A percentile compares a stretch with the other conserved stretches of the same genome.
phyloP scores from a whole-genome alignment of 2,113 vertebrate genomes.

The Platichthys stellatus region DNA sequence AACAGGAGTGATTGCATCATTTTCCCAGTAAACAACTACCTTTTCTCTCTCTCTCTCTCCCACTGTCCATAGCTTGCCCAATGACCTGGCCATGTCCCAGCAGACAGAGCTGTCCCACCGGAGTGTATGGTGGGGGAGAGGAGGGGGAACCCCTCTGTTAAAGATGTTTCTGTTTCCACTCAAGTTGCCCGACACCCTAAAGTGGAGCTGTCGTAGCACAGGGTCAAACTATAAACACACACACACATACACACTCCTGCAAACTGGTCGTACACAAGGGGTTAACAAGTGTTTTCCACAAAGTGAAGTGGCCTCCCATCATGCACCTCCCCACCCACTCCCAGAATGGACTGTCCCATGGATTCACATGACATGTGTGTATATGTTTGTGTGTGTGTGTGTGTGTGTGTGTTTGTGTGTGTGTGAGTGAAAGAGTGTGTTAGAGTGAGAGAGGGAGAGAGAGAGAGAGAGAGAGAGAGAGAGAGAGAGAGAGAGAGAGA shows the following conservation, averaged over 20 bases:
- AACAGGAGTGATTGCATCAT: slow-evolving; percentile 49
- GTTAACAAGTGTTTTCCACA: slow-evolving; percentile 63
- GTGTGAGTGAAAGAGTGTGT: slow-evolving; percentile 1
- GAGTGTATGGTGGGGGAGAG: neutral
- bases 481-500: too few species aligned
- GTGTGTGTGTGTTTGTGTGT: slow-evolving; percentile 1
- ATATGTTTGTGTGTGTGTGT: slow-evolving; percentile 58
- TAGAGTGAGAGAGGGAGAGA: too few species aligned
- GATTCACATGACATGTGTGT: slow-evolving; percentile 84
- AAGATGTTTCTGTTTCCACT: neutral
- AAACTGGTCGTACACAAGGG: slow-evolving; percentile 43
- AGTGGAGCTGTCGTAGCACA: neutral
- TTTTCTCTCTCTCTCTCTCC: slow-evolving; percentile 1
- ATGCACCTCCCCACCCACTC: slow-evolving; percentile 64
- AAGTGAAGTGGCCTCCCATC: slow-evolving; percentile 66
- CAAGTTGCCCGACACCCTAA: neutral
- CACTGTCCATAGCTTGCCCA: slow-evolving; percentile 28
- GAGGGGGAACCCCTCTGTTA: neutral
- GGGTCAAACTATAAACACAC: slow-evolving; percentile 9
- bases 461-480: too few species aligned
- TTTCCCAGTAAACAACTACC: slow-evolving; percentile 24
- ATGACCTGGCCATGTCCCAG: slow-evolving; percentile 15
- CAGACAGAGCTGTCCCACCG: slow-evolving; percentile 27
- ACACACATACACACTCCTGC: neutral
- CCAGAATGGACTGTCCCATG: slow-evolving; percentile 78